Base-by-base conservation (phyloP, 1,140 invertebrate genomes). In the Leucophenga varia region DNA sequence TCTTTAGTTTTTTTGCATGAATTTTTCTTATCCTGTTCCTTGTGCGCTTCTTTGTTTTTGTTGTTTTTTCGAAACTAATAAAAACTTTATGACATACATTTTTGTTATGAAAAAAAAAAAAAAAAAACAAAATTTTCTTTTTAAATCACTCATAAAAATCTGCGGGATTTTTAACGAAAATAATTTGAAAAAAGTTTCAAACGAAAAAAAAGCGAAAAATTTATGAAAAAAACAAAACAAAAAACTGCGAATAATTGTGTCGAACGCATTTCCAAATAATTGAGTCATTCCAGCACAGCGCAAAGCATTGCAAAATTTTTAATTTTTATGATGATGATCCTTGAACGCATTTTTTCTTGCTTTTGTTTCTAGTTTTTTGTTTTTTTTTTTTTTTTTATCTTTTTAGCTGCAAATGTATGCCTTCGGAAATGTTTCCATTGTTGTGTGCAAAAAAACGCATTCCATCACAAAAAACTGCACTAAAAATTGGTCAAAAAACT, bases 401-500 rank as follows among this genome's bases (percentile, higher is more conserved):
- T 21, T 49, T 39, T 20, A n/a, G n/a, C n/a, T n/a, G n/a, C n/a
- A n/a, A n/a, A n/a, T 25, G 9, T 18, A 17, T 41, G 42, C 35
- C 36, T 34, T 39, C 54, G 54, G 57, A 61, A 61, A 61, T 53
- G 35, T 46, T 17, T 28, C 10, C 22, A 25, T 25, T 25, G 22
- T 25, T 10, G 22, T 25, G 5, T 17, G n/a, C 18, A 48, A 30
- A 43, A 21, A 52, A 50, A 45, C 32, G 16, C 10, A 40, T 41
- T 22, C 9, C 8, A 28, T 16, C 30, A 52, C 35, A 46, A 43
- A 31, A 41, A 41, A 50, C 25, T 28, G 37, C 54, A 50, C 49
- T 63, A 68, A 57, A 67, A 67, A 54, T 36, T 67, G 63, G 63
- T 67, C 53, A 61, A 44, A 4, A 52, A 70, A 72, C 55, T 68